Percentiles rank a stretch among this genome's conserved stretches.
These are phyloP conservation scores for Aphrophora alni DNA, from an alignment of 2,888 invertebrate genomes.

Conservation along the genomic window DNA sequence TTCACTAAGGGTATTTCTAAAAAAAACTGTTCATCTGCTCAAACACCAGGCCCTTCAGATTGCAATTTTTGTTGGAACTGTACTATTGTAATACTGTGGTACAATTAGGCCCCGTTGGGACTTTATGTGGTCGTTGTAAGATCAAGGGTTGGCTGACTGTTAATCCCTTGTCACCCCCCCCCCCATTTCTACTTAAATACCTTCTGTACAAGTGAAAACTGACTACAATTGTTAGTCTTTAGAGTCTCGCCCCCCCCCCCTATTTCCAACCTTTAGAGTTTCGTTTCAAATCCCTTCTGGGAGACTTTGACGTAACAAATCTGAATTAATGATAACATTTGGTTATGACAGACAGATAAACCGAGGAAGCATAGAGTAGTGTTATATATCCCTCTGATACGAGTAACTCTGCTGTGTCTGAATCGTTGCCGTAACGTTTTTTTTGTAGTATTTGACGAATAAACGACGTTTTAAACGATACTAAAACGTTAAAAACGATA, in stretches of 20 bases:
- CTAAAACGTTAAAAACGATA: no score
- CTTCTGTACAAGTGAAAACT: background rate
- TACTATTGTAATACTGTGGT: background rate
- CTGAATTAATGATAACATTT: conserved; percentile 1
- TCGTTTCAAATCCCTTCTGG: background rate
- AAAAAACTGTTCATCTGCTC: no score
- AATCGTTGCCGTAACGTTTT: background rate
- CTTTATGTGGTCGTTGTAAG: background rate
- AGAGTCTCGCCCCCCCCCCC: background rate
- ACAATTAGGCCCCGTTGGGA: background rate
- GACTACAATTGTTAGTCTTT: background rate
- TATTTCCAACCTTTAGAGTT: background rate
- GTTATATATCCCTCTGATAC: background rate
- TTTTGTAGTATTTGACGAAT: no score
- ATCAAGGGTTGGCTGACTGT: background rate
- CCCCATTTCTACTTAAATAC: background rate
- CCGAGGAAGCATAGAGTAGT: background rate
- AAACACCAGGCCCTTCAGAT: no score
- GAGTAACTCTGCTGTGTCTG: background rate
- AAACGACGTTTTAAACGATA: no score
- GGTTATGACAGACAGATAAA: background rate
- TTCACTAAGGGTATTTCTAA: no score
- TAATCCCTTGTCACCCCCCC: background rate
- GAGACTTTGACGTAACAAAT: background rate
- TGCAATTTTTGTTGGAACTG: no score